phyloP scores from a whole-genome alignment of 1,140 invertebrate genomes.

The Steinernema feltiae region DNA sequence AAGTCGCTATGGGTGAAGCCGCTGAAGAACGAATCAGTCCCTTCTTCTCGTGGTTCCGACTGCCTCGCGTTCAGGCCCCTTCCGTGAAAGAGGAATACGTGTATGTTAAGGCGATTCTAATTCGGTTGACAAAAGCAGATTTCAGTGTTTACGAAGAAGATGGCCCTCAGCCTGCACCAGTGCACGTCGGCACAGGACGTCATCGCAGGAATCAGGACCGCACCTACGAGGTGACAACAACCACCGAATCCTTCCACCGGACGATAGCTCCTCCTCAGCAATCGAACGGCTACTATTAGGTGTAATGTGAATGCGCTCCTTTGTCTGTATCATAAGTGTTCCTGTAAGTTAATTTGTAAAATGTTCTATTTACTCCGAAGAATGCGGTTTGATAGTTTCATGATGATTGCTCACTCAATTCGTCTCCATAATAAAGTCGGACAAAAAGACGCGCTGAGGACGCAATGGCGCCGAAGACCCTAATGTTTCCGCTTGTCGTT shows the following conservation, averaged over 20 bases:
- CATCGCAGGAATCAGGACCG: conserved; percentile 52
- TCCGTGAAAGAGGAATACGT: conserved; percentile 58
- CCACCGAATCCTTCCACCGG: conserved; percentile 56
- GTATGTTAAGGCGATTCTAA: conserved; percentile 37
- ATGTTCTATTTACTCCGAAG: background rate
- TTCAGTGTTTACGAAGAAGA: conserved; percentile 58
- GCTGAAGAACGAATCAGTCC: conserved; percentile 48
- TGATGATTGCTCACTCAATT: conserved; percentile 10
- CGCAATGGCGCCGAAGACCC: background rate
- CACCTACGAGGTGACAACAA: conserved; percentile 57
- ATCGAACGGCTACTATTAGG: background rate
- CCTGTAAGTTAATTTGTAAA: conserved; percentile 6
- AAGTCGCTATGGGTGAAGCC: conserved; percentile 29
- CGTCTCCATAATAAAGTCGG: background rate
- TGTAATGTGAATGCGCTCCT: background rate
- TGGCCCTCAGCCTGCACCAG: conserved; percentile 36
- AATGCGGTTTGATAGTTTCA: background rate
- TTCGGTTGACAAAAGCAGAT: no score
- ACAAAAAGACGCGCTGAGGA: background rate
- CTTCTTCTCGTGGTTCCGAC: conserved; percentile 56
- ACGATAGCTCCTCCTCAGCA: conserved; percentile 47
- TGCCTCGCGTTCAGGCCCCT: conserved; percentile 55
- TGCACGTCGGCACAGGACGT: conserved; percentile 27
- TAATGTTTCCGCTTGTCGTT: background rate
- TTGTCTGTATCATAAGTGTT: background rate